A percentile compares a stretch with the other conserved stretches of the same genome.
These are phyloP conservation scores for Prionailurus bengalensis DNA, from an alignment of 2,113 vertebrate genomes.

Conservation along the genomic window DNA sequence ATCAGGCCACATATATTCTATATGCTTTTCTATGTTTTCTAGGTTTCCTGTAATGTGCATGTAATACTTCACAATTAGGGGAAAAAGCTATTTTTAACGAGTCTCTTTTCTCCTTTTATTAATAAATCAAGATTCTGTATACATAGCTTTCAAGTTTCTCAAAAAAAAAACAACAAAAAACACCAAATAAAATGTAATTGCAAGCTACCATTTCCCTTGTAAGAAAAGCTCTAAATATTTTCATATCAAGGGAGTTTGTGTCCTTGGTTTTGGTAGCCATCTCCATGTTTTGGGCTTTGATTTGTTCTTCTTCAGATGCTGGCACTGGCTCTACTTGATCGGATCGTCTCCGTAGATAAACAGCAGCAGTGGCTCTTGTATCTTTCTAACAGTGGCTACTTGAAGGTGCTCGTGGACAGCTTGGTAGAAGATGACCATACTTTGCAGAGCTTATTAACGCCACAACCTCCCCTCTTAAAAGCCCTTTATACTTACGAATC, in stretches of 20 bases:
- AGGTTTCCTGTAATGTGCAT: background rate
- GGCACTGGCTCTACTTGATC: conserved; percentile 94
- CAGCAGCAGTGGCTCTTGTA: conserved; percentile 97
- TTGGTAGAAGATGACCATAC: conserved; percentile 94
- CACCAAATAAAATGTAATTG: background rate
- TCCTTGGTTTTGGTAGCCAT: background rate
- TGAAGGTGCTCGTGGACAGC: conserved; percentile 97
- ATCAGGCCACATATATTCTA: background rate
- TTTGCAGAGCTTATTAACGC: conserved; percentile 94
- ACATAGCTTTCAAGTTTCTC: conserved; percentile 35
- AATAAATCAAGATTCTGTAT: conserved; percentile 17
- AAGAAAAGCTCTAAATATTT: background rate
- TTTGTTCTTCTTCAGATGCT: conserved; percentile 91
- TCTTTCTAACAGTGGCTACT: conserved; percentile 97
- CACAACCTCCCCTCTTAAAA: conserved; percentile 96
- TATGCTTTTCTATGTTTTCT: background rate
- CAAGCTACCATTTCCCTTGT: background rate
- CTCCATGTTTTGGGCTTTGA: background rate
- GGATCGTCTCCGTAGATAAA: conserved; percentile 96
- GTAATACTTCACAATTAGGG: background rate
- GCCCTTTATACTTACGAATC: conserved; percentile 98
- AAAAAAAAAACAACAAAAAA: background rate
- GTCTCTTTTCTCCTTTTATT: background rate
- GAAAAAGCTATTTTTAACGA: background rate
- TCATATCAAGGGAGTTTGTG: background rate